Conservation (phyloP, 2,113 vertebrate species). For the Nothobranchius furzeri region DNA sequence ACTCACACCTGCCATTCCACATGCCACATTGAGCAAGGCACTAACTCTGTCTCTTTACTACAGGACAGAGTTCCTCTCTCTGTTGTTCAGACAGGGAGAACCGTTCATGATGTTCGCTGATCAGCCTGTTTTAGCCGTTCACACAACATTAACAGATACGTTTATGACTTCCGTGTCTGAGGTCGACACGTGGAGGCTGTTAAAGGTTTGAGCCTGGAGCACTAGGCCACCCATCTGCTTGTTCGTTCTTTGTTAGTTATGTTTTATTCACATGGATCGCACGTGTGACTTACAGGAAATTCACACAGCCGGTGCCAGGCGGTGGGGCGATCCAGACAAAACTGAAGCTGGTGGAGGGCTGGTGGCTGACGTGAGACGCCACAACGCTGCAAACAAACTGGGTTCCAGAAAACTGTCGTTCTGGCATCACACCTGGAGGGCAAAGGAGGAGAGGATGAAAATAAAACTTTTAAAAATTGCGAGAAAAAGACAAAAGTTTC, state of each 20-base stretch:
- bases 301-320: constrained; percentile 96
- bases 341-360: constrained; percentile 93
- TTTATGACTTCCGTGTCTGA: constrained; percentile 33
- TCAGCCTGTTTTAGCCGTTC: constrained; percentile 18
- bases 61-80: constrained; percentile 21
- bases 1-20: constrained; percentile 17
- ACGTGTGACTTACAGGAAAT: constrained; percentile 90
- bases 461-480: not conserved
- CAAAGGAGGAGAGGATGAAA: constrained; percentile 12
- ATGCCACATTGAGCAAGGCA: not conserved
- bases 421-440: constrained; percentile 89
- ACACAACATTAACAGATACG: constrained; percentile 24
- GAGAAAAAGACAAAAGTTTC: too few relatives aligned
- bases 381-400: constrained; percentile 99
- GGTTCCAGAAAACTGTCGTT: constrained; percentile 90
- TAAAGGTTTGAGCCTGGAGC: not conserved
- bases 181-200: constrained; percentile 24
- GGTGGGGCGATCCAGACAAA: constrained; percentile 98
- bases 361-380: constrained; percentile 94
- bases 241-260: not conserved
- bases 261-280: not conserved
- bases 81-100: constrained; percentile 14
- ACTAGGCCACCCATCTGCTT: not conserved
- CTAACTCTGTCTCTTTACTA: constrained; percentile 34
- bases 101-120: constrained; percentile 24